Percentiles rank a stretch among this genome's conserved stretches.
Conservation (phyloP, 2,888 invertebrate species). For the Caenorhabditis zanzibari region DNA sequence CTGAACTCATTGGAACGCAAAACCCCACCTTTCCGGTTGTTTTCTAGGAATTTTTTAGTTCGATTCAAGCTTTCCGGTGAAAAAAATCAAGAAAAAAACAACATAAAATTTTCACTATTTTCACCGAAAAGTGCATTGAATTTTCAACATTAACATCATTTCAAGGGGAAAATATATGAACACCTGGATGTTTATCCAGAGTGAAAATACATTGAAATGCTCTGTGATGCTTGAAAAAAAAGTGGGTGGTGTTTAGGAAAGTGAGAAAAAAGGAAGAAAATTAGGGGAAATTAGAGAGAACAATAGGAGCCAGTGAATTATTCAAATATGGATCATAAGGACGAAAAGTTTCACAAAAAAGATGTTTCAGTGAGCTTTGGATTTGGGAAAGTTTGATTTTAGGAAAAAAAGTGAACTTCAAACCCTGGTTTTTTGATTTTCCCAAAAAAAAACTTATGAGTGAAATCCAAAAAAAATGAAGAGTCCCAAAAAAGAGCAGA, state of each 20-base stretch:
- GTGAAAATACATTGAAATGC: slow-evolving; percentile 6
- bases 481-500: slow-evolving; percentile 11
- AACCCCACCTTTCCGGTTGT: background rate
- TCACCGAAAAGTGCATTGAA: background rate
- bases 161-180: slow-evolving; percentile 30
- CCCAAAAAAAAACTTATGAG: slow-evolving; percentile 4
- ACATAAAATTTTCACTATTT: no score
- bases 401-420: background rate
- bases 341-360: slow-evolving; percentile 1
- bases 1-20: background rate
- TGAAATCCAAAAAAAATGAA: slow-evolving; percentile 14
- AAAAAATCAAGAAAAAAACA: background rate
- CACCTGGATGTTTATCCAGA: slow-evolving; percentile 37
- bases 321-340: slow-evolving; percentile 15
- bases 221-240: slow-evolving; percentile 13
- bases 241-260: slow-evolving; percentile 14
- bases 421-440: background rate
- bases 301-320: slow-evolving; percentile 15
- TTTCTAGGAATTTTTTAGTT: no score
- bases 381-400: background rate
- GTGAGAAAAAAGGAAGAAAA: background rate
- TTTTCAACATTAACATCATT: slow-evolving; percentile 17
- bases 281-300: slow-evolving; percentile 6
- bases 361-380: slow-evolving; percentile 7
- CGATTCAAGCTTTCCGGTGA: no score